These are phyloP conservation scores for Drosophila leonis DNA, from an alignment of 2,888 invertebrate genomes.

Conservation along the genomic window DNA sequence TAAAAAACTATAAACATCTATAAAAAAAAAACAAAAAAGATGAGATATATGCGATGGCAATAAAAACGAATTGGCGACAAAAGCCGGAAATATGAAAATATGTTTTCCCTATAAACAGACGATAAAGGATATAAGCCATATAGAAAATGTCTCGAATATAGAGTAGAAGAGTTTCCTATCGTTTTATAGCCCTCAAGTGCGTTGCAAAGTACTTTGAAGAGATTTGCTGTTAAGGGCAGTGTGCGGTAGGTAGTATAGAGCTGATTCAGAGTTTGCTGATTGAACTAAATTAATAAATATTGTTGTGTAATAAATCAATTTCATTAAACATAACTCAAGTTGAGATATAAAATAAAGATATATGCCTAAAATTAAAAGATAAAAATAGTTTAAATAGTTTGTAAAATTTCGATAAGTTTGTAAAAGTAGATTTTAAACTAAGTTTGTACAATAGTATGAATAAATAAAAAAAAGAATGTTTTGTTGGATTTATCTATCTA, in stretches of 20 bases:
- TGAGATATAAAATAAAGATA: neutral
- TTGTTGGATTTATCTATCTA: too few relatives aligned
- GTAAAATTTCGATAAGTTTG: too few relatives aligned
- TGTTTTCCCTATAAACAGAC: conserved; percentile 57
- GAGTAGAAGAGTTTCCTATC: conserved; percentile 1
- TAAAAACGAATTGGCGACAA: conserved; percentile 77
- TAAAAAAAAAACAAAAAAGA: conserved; percentile 50
- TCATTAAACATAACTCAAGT: neutral
- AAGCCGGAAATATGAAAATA: conserved; percentile 78
- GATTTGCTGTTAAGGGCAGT: neutral
- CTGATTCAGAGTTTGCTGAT: neutral
- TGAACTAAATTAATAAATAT: neutral
- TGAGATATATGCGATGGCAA: conserved; percentile 39
- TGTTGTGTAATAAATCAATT: neutral
- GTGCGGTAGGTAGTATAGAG: too few relatives aligned
- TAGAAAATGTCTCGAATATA: conserved; percentile 8
- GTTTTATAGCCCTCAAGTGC: conserved; percentile 12
- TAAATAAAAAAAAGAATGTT: too few relatives aligned
- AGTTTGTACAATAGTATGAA: too few relatives aligned
- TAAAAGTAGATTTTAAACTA: too few relatives aligned
- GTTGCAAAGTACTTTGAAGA: neutral
- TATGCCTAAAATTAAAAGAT: too few relatives aligned
- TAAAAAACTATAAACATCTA: conserved; percentile 80
- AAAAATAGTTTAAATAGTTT: too few relatives aligned
- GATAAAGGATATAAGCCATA: conserved; percentile 7